These are phyloP conservation scores for Colossoma macropomum DNA, from an alignment of 2,113 vertebrate species.

Conservation along the genomic window DNA sequence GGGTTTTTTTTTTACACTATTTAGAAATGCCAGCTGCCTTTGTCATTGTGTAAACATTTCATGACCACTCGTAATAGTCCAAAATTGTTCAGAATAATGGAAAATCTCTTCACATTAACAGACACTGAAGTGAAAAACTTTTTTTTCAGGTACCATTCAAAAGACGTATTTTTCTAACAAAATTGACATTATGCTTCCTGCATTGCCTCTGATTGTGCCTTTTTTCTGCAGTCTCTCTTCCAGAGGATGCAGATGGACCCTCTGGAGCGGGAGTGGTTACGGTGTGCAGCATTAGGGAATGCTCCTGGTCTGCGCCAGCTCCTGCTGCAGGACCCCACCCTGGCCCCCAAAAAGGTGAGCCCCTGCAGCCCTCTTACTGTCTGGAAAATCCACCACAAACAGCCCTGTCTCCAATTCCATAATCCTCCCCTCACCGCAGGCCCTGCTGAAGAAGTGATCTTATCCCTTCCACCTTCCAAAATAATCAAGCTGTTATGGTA, in stretches of 20 bases:
- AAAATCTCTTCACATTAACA: no score
- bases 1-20: no score
- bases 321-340: constrained; percentile 62
- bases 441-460: background rate
- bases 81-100: no score
- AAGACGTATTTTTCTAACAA: no score
- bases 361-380: background rate
- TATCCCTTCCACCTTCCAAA: background rate
- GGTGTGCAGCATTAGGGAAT: constrained; percentile 64
- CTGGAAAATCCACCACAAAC: constrained; percentile 3
- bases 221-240: constrained; percentile 65
- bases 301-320: constrained; percentile 37
- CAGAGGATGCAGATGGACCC: constrained; percentile 69
- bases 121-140: no score
- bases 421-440: background rate
- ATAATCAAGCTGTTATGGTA: background rate
- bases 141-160: no score
- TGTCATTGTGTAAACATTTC: no score
- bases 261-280: constrained; percentile 67
- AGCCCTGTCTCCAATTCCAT: background rate
- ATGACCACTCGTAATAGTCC: no score
- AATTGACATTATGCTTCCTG: no score
- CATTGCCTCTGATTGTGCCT: background rate
- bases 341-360: constrained; percentile 63
- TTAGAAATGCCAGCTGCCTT: no score